Evolutionary conservation across 1,140 invertebrate genomes (phyloP).

Genomic region (Saccostrea echinata): DNA sequence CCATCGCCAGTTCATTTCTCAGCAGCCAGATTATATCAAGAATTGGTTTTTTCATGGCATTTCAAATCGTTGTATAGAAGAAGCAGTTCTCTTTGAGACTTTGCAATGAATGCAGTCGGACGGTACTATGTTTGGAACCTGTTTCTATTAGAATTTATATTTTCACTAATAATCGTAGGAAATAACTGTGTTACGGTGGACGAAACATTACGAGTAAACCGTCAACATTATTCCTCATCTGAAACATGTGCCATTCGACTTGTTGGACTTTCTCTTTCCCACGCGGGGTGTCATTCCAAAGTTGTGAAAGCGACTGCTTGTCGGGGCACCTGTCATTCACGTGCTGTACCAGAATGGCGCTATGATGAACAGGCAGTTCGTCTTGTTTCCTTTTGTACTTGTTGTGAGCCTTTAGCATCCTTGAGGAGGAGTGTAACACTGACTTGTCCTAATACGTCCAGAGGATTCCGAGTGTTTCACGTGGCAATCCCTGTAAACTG

Average conservation of each 20-base stretch:
- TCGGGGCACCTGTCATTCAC: slow-evolving; percentile 58
- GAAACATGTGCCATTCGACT: slow-evolving; percentile 24
- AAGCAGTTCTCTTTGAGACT: background rate
- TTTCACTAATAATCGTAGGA: background rate
- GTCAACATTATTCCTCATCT: slow-evolving; percentile 13
- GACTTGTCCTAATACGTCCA: slow-evolving; percentile 36
- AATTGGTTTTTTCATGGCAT: background rate
- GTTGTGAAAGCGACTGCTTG: slow-evolving; percentile 45
- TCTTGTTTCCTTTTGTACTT: slow-evolving; percentile 55
- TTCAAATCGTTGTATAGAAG: background rate
- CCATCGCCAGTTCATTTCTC: background rate
- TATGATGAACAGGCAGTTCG: slow-evolving; percentile 45
- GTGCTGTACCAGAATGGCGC: slow-evolving; percentile 57
- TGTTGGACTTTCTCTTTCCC: background rate
- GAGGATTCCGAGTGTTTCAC: background rate
- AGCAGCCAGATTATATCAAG: background rate
- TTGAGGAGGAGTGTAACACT: slow-evolving; percentile 38
- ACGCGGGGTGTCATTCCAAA: slow-evolving; percentile 48
- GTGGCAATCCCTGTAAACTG: slow-evolving; percentile 43
- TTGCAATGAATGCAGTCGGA: background rate
- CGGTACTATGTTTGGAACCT: background rate
- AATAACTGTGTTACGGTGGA: background rate
- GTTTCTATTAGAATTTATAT: background rate
- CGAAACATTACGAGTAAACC: background rate
- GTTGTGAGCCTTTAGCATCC: slow-evolving; percentile 51